phyloP scores from a whole-genome alignment of 2,797 vertebrate genomes.

The Lacerta agilis region DNA sequence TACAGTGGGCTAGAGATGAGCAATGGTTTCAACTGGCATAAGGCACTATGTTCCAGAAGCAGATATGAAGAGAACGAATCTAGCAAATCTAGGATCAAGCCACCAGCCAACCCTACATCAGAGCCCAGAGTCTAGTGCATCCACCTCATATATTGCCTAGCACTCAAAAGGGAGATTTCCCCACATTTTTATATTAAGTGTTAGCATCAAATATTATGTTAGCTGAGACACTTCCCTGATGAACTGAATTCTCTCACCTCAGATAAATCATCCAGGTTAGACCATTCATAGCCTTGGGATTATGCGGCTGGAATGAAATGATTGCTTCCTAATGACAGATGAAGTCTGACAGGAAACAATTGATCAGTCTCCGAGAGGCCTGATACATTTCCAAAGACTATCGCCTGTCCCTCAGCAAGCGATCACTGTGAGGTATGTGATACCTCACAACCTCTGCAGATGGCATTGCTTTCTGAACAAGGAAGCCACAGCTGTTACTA shows the following conservation, averaged over 20 bases:
- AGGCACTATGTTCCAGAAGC: too few species aligned
- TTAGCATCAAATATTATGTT: slow-evolving; percentile 47
- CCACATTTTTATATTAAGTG: not conserved
- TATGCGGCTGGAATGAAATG: slow-evolving; percentile 1
- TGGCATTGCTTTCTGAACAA: not conserved
- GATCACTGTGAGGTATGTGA: slow-evolving; percentile 45
- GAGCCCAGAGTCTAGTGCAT: not conserved
- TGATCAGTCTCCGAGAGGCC: slow-evolving; percentile 52
- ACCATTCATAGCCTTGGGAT: not conserved
- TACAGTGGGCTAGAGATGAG: not conserved
- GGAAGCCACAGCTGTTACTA: not conserved
- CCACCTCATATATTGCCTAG: not conserved
- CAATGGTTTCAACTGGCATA: not conserved
- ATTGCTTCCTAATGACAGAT: slow-evolving; percentile 52
- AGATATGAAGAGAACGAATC: not conserved
- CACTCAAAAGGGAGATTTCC: not conserved
- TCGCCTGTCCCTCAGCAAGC: slow-evolving; percentile 63
- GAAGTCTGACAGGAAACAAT: slow-evolving; percentile 36
- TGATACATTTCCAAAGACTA: slow-evolving; percentile 56
- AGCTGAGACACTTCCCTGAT: slow-evolving; percentile 3
- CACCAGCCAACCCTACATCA: not conserved
- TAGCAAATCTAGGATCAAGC: not conserved
- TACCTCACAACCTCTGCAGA: slow-evolving; percentile 24
- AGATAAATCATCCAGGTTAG: slow-evolving; percentile 11
- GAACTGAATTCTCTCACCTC: not conserved